Base-by-base conservation (phyloP, 2,888 invertebrate species). In the Microdon myrmicae region DNA sequence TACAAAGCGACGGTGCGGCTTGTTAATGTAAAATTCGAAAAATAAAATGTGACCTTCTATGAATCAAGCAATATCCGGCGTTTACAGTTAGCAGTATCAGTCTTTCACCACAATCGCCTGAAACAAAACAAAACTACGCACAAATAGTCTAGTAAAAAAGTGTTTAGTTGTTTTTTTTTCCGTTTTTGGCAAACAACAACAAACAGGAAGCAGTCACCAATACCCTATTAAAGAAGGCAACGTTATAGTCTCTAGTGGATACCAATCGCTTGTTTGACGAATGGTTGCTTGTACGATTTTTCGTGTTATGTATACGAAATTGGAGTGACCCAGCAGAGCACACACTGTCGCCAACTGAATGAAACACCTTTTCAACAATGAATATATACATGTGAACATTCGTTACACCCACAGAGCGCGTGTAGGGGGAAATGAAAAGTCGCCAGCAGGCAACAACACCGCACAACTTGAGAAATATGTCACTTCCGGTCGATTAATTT, bases 401-500 rank as follows among this genome's bases (percentile, higher is more conserved):
- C 2, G n/a, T n/a, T n/a, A 25, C 19, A 37, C 8, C 12, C 6
- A 12, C 16, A 25, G 29, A 23, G 25, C 23, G 31, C 17, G 43
- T 43, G 31, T 26, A 43, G 35, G 22, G 14, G 7, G 29, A 37
- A 32, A 10, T 31, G 43, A 43, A 60, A 55, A 16, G 48, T 35
- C 39, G 41, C 48, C 37, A 44, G 19, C 22, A 44, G 13, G 16
- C 28, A 17, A 41, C 25, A 44, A 41, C 47, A 51, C 20, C 20
- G 29, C 29, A 48, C 45, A 53, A 61, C 67, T 67, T 67, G 64
- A 58, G 67, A 67, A 64, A 67, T 60, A 67, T 68, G 66, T 60
- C 66, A 68, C 60, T 67, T 68, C 68, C 68, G 68, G 68, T 66
- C 68, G 68, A 68, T 67, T 67, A 68, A 60, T 68, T 55, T 61